Base-by-base conservation (phyloP, 2,797 vertebrate genomes). In the Clarias fuscus region DNA sequence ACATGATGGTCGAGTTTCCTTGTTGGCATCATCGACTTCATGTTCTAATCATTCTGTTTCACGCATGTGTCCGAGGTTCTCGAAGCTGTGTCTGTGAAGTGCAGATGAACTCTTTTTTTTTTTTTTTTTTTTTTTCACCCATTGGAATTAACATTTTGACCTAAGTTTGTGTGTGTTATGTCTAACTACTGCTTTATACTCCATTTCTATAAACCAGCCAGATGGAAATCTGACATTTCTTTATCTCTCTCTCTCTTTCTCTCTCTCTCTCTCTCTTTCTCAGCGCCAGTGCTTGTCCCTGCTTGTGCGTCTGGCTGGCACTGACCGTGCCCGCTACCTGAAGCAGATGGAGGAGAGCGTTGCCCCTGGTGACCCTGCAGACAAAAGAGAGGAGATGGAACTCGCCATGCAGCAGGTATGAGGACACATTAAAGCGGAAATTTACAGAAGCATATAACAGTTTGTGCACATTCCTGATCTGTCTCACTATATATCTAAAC, bases 381-480 rank as follows among this genome's bases (percentile, higher is more conserved):
- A 96, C 90, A 96, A 90, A 83, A 96, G 94, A 84, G 98, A 99
- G 91, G 97, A 97, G 91, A 95, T 96, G 75, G 98, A 99, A 90
- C 94, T 99, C 84, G 95, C 97, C 75, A 96, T 99, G 97, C 98
- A 98, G 20, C 98, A 99, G 97, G 98, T 99, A n/a, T 13, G 30
- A 62, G 59, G 24, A 68, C 68, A 37, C 56, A 24, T 59, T 33
- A 48, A 75, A 53, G 6, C 7, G 33, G 24, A 10, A 2, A 56
- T n/a, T 68, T 48, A 27, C 5, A 48, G 6, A 5, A 84, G 5
- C 48, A 7, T 56, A 1, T 61, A 48, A 10, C 56, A 24, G 24
- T 61, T 43, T 15, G 10, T 43, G 40, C 18, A 20, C 43, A 48
- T 72, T 43, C 78, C 58, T 72, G 2, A 33, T 71, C 70, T 85